A percentile compares a stretch with the other conserved stretches of the same genome.
These are phyloP conservation scores for Drosophila novamexicana DNA, from an alignment of 1,140 invertebrate genomes.

Conservation along the genomic window DNA sequence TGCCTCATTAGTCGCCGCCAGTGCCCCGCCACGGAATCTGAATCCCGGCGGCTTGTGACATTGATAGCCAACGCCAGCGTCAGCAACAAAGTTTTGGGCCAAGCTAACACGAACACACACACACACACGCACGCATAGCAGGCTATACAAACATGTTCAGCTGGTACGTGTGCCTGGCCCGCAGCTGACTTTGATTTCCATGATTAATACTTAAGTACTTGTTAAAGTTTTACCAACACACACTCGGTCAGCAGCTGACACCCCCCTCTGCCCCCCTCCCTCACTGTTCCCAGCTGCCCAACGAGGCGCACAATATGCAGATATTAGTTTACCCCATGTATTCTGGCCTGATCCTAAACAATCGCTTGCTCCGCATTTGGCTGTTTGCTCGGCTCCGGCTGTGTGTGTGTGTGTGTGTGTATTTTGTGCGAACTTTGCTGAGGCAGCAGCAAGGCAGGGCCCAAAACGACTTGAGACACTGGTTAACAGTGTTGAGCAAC, in stretches of 20 bases:
- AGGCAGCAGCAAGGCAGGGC: slow-evolving; percentile 47
- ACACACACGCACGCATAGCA: slow-evolving; percentile 12
- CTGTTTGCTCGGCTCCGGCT: slow-evolving; percentile 11
- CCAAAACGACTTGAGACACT: slow-evolving; percentile 29
- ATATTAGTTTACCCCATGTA: slow-evolving; percentile 51
- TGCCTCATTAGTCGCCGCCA: slow-evolving; percentile 75
- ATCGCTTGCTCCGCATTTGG: slow-evolving; percentile 40
- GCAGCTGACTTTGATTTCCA: slow-evolving; percentile 76
- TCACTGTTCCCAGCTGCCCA: background rate
- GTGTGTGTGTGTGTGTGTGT: slow-evolving; percentile 7
- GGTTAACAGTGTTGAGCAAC: slow-evolving; percentile 30
- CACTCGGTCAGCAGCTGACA: slow-evolving; percentile 29
- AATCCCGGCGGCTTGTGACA: slow-evolving; percentile 51
- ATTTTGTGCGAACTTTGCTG: slow-evolving; percentile 58
- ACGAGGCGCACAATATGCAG: slow-evolving; percentile 57
- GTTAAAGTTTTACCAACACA: slow-evolving; percentile 68
- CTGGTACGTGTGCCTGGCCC: slow-evolving; percentile 29
- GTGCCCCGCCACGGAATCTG: slow-evolving; percentile 15
- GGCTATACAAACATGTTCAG: slow-evolving; percentile 23
- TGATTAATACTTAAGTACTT: slow-evolving; percentile 83
- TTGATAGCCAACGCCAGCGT: slow-evolving; percentile 64
- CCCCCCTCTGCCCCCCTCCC: background rate
- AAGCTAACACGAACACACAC: slow-evolving; percentile 39
- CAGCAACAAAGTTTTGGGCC: slow-evolving; percentile 64
- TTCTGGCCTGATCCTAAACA: slow-evolving; percentile 58